Base-by-base conservation (phyloP, 2,888 invertebrate genomes). In the Hoplodrina blanda region DNA sequence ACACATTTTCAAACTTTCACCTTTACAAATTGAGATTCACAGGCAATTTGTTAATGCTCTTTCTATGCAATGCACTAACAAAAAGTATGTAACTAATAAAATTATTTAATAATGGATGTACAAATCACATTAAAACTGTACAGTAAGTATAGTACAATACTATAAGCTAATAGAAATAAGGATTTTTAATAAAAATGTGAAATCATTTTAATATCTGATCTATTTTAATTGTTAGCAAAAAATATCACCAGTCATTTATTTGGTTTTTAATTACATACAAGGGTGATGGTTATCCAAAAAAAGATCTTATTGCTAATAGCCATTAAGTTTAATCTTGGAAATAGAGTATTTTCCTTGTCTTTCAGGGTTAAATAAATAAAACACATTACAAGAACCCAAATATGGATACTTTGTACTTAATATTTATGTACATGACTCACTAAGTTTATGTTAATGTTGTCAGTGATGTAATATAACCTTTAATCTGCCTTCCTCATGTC, bases 401-500 rank as follows among this genome's bases (percentile, higher is more conserved):
- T 72, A 8, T 76, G 69, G 64, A 46, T 63, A 76, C 57, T 62
- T 41, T 62, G 53, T 56, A 72, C 65, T 57, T 65, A 64, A 69
- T 67, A 74, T 55, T 73, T 73, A 60, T 25, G 55, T 61, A 17
- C 65, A 73, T 85, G 82, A 85, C 75, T 85, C 83, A 85, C 49
- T 50, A 64, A 61, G 33, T 75, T 65, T 73, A 74, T 80, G 67
- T 74, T 76, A 80, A 75, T 76, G 64, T 67, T 70, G 63, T 57
- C 60, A 81, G 68, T 85, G 82, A 85, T 81, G 85, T 83, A 82
- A 85, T 75, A 53, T 62, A 75, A 82, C 71, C 80, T 82, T 74
- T 74, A 75, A 59, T 73, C 70, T 65, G 70, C 69, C 65, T 84
- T 80, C 70, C 71, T 77, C 15, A 50, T 82, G 70, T 69, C 73